A percentile compares a stretch with the other conserved stretches of the same genome.
These are phyloP conservation scores for Caenorhabditis japonica DNA, from an alignment of 2,888 invertebrate species.

Conservation along the genomic window DNA sequence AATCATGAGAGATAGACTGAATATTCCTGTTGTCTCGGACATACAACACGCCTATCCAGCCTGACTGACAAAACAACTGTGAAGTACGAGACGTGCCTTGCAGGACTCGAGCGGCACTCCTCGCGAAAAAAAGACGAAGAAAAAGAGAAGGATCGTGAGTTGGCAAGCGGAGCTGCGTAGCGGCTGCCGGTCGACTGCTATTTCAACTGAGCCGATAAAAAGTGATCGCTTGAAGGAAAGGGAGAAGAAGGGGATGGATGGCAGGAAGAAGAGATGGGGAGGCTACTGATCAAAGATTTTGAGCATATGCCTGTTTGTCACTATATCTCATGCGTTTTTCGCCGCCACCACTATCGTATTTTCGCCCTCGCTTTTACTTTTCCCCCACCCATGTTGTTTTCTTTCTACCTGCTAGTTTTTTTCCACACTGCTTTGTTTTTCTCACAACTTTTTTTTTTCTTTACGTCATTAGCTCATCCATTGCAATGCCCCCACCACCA, in stretches of 20 bases:
- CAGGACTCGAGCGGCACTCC: conserved; percentile 27
- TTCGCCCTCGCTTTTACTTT: conserved; percentile 44
- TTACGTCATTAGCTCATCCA: too few relatives aligned
- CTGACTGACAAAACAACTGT: conserved; percentile 51
- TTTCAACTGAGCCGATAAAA: conserved; percentile 55
- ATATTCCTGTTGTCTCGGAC: conserved; percentile 23
- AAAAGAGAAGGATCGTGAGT: conserved; percentile 36
- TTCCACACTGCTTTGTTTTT: conserved; percentile 14
- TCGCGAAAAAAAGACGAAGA: conserved; percentile 20
- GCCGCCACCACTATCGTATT: conserved; percentile 28
- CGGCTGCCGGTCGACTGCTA: conserved; percentile 52
- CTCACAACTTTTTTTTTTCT: conserved; percentile 12
- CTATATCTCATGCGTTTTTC: conserved; percentile 52
- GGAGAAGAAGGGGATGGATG: conserved; percentile 29
- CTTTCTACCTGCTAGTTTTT: conserved; percentile 7
- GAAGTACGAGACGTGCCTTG: conserved; percentile 32
- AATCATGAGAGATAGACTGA: conserved; percentile 48
- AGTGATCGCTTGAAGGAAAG: conserved; percentile 53
- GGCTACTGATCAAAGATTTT: conserved; percentile 57
- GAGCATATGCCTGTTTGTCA: conserved; percentile 55
- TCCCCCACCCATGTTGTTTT: conserved; percentile 40
- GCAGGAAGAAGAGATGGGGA: conserved; percentile 15
- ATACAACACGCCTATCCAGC: conserved; percentile 5
- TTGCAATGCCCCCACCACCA: too few relatives aligned
- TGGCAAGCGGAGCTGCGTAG: conserved; percentile 44